These are phyloP conservation scores for Procambarus clarkii DNA, from an alignment of 1,140 invertebrate genomes.

Conservation along the genomic window DNA sequence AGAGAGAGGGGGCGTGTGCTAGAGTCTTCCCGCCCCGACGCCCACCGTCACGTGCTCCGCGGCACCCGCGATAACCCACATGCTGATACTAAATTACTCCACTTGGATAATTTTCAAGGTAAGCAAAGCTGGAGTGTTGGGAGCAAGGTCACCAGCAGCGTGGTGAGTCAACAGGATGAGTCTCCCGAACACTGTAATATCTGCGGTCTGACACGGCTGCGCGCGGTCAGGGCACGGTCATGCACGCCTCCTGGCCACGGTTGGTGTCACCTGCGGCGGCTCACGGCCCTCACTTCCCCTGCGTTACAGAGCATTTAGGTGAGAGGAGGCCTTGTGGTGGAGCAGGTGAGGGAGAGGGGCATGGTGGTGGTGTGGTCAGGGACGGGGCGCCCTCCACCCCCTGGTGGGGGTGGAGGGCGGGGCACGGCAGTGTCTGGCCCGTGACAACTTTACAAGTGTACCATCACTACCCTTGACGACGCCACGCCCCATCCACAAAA, in stretches of 20 bases:
- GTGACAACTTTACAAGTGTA: neutral
- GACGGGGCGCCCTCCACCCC: too few relatives aligned
- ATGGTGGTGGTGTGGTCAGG: neutral
- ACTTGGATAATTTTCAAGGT: conserved; percentile 13
- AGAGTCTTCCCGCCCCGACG: neutral
- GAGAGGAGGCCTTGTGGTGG: too few relatives aligned
- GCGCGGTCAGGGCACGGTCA: neutral
- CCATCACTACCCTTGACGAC: neutral
- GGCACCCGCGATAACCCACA: conserved; percentile 1
- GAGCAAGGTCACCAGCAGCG: neutral
- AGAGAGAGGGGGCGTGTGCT: too few relatives aligned
- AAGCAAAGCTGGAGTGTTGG: neutral
- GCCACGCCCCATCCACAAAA: neutral
- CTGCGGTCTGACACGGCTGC: neutral
- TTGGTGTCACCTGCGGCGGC: neutral
- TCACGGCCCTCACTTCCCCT: neutral
- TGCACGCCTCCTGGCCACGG: neutral
- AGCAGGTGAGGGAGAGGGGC: too few relatives aligned
- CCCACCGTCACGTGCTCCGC: neutral
- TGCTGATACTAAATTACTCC: neutral
- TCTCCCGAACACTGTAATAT: neutral
- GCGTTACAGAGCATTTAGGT: too few relatives aligned
- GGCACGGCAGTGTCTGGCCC: neutral
- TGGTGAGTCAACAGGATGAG: neutral
- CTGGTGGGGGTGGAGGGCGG: neutral